phyloP scores from a whole-genome alignment of 2,797 vertebrate species.

The Brachyalestes nurse region DNA sequence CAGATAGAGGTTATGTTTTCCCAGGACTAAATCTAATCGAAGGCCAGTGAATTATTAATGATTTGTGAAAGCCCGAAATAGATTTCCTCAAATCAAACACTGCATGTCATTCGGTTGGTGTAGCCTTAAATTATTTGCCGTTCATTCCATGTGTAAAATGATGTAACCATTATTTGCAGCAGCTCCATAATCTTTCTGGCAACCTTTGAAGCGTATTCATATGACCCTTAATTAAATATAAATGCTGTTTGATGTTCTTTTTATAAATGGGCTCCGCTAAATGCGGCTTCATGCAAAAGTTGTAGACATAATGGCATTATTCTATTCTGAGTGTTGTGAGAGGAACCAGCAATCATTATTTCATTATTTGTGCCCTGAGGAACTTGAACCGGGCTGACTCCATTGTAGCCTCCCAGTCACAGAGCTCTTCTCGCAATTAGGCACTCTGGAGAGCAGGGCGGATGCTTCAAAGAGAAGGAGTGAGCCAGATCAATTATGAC shows the following conservation, averaged over 20 bases:
- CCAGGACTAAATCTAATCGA: background rate
- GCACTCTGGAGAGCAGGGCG: constrained; percentile 29
- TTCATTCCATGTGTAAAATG: background rate
- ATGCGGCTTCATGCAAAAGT: constrained; percentile 19
- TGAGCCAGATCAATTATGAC: constrained; percentile 38
- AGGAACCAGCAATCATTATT: constrained; percentile 35
- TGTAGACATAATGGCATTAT: constrained; percentile 39
- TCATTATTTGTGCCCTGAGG: constrained; percentile 47
- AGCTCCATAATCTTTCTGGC: background rate
- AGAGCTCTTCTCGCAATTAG: constrained; percentile 33
- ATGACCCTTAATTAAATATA: constrained; percentile 36
- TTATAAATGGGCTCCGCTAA: constrained; percentile 21
- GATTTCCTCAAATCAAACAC: constrained; percentile 6
- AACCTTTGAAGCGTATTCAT: background rate
- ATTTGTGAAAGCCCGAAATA: constrained; percentile 14
- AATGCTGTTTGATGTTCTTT: constrained; percentile 31
- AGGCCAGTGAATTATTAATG: constrained; percentile 2
- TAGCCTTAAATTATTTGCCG: constrained; percentile 6
- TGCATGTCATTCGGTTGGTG: background rate
- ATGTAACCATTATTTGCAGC: background rate
- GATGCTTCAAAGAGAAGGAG: constrained; percentile 27
- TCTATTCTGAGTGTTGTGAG: constrained; percentile 38
- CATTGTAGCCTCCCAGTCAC: constrained; percentile 14
- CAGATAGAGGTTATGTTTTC: background rate
- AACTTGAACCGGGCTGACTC: constrained; percentile 38